These are phyloP conservation scores for Zophobas atratus DNA, from an alignment of 1,140 invertebrate genomes.

Conservation along the genomic window DNA sequence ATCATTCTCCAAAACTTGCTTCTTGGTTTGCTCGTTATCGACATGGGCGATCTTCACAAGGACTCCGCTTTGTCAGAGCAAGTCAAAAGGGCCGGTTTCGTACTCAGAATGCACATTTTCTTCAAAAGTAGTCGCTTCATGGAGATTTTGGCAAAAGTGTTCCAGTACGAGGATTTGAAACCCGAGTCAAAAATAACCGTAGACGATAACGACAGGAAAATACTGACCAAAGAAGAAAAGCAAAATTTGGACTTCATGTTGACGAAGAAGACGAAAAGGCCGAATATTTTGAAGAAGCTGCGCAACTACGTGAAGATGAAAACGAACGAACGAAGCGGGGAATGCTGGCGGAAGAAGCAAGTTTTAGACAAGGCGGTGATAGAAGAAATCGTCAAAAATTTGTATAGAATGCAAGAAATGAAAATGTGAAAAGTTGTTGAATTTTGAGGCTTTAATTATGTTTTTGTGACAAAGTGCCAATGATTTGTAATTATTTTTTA, in stretches of 20 bases:
- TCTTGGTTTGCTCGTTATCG: constrained; percentile 56
- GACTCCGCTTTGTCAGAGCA: constrained; percentile 50
- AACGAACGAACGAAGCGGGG: not conserved
- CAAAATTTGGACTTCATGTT: constrained; percentile 12
- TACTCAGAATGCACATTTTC: constrained; percentile 47
- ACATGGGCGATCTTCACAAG: constrained; percentile 58
- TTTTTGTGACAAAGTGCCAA: no score
- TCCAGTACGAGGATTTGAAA: no score
- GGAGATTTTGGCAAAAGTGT: no score
- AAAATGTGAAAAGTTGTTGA: no score
- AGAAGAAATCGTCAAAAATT: no score
- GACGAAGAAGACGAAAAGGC: not conserved
- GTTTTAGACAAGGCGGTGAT: no score
- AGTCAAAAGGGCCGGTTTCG: constrained; percentile 52
- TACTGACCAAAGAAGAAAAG: not conserved
- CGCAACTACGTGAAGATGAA: not conserved
- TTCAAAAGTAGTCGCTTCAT: not conserved
- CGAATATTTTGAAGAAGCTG: not conserved
- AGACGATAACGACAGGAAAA: not conserved
- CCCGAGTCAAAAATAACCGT: not conserved
- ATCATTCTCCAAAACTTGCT: constrained; percentile 59
- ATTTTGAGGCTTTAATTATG: no score
- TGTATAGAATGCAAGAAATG: no score
- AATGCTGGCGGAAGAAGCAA: not conserved
- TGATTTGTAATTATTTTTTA: no score